These are phyloP conservation scores for Cataglyphis albicans DNA, from an alignment of 2,888 invertebrate genomes.

Conservation along the genomic window DNA sequence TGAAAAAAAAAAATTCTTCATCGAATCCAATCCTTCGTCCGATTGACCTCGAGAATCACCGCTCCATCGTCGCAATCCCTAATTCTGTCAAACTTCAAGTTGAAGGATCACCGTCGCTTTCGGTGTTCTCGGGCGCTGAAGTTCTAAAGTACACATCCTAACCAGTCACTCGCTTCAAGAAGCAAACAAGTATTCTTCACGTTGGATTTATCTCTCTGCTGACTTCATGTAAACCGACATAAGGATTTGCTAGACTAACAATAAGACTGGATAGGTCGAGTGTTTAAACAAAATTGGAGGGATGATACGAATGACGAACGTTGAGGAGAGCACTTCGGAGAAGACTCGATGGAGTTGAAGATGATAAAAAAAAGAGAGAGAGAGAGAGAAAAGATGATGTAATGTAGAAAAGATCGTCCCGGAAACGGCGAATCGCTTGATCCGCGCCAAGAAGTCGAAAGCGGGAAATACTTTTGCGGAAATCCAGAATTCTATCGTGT, in stretches of 20 bases:
- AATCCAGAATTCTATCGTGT: conserved; percentile 1
- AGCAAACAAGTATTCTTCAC: conserved; percentile 31
- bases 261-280: conserved; percentile 16
- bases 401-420: conserved; percentile 28
- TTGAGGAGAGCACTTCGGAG: conserved; percentile 19
- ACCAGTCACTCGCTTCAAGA: conserved; percentile 21
- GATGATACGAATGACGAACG: not conserved
- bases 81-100: conserved; percentile 16
- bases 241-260: conserved; percentile 34
- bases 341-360: conserved; percentile 14
- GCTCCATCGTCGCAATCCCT: not conserved
- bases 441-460: conserved; percentile 28
- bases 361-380: conserved; percentile 27
- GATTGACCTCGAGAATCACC: conserved; percentile 4
- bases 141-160: conserved; percentile 3
- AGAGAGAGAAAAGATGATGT: not conserved
- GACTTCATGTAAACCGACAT: conserved; percentile 33
- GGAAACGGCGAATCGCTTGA: conserved; percentile 27
- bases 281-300: conserved; percentile 14
- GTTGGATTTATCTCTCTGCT: conserved; percentile 44
- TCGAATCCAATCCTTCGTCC: not conserved
- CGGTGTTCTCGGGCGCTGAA: not conserved
- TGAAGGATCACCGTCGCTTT: not conserved
- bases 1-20: conserved; percentile 4
- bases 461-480: conserved; percentile 14